These are phyloP conservation scores for Phrynosoma platyrhinos DNA, from an alignment of 2,113 vertebrate species.

Conservation along the genomic window DNA sequence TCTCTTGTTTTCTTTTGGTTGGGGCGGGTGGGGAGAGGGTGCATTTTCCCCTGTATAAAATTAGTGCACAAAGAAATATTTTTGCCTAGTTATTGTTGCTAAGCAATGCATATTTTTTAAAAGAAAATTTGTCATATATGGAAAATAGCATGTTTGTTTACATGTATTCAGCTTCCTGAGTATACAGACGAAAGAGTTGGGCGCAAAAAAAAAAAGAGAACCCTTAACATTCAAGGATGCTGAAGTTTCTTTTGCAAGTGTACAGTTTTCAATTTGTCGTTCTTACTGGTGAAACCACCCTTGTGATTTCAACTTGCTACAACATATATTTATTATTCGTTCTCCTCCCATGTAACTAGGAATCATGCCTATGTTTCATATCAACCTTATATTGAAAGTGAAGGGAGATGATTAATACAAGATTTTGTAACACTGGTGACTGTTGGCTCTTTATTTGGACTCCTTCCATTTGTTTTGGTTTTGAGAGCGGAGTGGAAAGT, in stretches of 20 bases:
- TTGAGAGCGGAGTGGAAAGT: neutral
- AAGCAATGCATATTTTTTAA: slow-evolving; percentile 87
- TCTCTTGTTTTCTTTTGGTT: neutral
- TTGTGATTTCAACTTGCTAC: slow-evolving; percentile 83
- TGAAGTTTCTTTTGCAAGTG: slow-evolving; percentile 85
- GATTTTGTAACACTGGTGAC: slow-evolving; percentile 86
- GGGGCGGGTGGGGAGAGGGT: neutral
- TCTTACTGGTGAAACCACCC: slow-evolving; percentile 79
- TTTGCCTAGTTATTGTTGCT: slow-evolving; percentile 88
- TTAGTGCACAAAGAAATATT: slow-evolving; percentile 88
- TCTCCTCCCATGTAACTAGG: slow-evolving; percentile 82
- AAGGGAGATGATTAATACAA: slow-evolving; percentile 90
- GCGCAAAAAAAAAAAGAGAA: slow-evolving; percentile 61
- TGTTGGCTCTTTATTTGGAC: slow-evolving; percentile 70
- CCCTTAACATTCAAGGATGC: slow-evolving; percentile 81
- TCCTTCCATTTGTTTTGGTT: neutral
- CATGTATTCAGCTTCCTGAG: slow-evolving; percentile 82
- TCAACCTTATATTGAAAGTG: slow-evolving; percentile 81
- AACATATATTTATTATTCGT: slow-evolving; percentile 86
- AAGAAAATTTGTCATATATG: slow-evolving; percentile 79
- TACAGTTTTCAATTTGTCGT: slow-evolving; percentile 87
- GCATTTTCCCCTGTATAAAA: slow-evolving; percentile 80
- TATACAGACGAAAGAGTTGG: neutral
- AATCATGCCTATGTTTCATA: slow-evolving; percentile 86
- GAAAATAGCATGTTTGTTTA: slow-evolving; percentile 85